phyloP scores from a whole-genome alignment of 2,888 invertebrate species.

The Agelastica alni region DNA sequence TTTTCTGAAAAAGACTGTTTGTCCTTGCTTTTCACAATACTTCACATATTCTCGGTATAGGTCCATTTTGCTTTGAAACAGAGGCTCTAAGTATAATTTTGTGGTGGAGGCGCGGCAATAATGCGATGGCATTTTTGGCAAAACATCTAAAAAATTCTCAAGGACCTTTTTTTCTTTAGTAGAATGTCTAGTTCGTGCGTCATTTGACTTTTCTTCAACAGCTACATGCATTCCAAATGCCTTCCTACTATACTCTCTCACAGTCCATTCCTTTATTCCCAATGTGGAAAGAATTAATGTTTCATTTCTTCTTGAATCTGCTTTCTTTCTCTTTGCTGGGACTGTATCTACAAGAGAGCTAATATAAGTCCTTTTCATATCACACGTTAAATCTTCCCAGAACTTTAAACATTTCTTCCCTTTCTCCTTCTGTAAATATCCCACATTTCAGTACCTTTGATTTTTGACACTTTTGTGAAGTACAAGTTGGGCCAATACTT shows the following conservation, averaged over 20 bases:
- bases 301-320: conserved; percentile 19
- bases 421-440: conserved; percentile 10
- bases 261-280: conserved; percentile 14
- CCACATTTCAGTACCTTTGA: conserved; percentile 2
- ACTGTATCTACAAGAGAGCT: conserved; percentile 12
- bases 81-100: conserved; percentile 10
- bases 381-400: conserved; percentile 15
- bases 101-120: conserved; percentile 17
- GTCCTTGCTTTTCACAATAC: conserved; percentile 6
- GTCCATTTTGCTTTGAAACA: conserved; percentile 15
- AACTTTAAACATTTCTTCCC: conserved; percentile 13
- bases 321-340: conserved; percentile 14
- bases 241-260: conserved; percentile 7
- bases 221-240: conserved; percentile 14
- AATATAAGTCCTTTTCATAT: conserved; percentile 16
- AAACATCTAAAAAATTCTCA: conserved; percentile 5
- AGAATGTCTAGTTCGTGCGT: conserved; percentile 8
- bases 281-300: conserved; percentile 17
- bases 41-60: conserved; percentile 9
- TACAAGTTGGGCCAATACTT: conserved; percentile 7
- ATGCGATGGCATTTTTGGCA: conserved; percentile 18
- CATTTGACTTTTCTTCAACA: neutral
- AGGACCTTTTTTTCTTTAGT: neutral
- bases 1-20: conserved; percentile 3
- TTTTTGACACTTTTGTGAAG: conserved; percentile 4